phyloP scores from a whole-genome alignment of 2,113 vertebrate genomes.

The Grantiella picta region DNA sequence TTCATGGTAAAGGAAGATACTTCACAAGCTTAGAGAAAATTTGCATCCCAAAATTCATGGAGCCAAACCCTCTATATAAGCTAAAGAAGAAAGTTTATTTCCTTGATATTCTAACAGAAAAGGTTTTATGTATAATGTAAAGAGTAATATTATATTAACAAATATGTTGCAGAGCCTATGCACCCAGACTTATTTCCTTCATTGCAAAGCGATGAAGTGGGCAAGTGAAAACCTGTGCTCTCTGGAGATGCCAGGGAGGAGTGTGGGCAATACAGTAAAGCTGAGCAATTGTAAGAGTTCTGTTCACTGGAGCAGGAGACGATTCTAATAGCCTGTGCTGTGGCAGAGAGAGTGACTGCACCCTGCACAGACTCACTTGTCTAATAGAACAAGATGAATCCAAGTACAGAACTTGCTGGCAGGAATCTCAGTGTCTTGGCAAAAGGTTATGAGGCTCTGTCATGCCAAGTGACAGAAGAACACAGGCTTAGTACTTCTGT shows the following conservation, averaged over 20 bases:
- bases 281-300: background rate
- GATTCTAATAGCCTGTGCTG: background rate
- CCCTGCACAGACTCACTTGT: background rate
- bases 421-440: background rate
- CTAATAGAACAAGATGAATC: background rate
- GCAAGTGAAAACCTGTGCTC: background rate
- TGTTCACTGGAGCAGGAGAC: background rate
- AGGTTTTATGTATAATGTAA: background rate
- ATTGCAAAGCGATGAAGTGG: background rate
- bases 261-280: background rate
- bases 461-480: background rate
- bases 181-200: background rate
- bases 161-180: background rate
- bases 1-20: background rate
- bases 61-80: background rate
- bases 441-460: accelerated
- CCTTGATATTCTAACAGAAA: background rate
- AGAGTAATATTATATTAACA: background rate
- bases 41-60: background rate
- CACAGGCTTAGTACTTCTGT: background rate
- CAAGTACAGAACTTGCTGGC: background rate
- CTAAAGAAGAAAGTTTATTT: background rate
- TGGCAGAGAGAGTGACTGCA: background rate
- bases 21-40: background rate
- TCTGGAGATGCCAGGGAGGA: background rate